These are phyloP conservation scores for Doryteuthis pealeii DNA, from an alignment of 1,140 invertebrate species.

Conservation along the genomic window DNA sequence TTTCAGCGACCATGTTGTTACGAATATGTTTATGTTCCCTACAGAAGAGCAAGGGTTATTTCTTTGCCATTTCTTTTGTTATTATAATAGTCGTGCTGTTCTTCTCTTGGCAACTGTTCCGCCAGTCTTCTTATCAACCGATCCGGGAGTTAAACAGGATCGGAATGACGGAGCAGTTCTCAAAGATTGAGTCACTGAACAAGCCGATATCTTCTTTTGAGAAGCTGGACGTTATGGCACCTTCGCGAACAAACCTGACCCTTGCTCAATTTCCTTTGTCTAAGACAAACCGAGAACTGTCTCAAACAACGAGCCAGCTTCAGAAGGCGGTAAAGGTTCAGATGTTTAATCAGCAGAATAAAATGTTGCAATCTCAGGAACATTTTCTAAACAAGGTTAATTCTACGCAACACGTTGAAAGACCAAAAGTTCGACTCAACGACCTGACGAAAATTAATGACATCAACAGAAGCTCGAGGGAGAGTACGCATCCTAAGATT, in stretches of 20 bases:
- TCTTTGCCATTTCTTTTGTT: conserved; percentile 14
- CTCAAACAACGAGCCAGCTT: not conserved
- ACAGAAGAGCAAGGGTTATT: conserved; percentile 13
- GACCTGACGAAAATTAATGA: too few species aligned
- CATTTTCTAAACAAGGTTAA: not conserved
- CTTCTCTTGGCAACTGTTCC: conserved; percentile 20
- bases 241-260: not conserved
- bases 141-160: not conserved
- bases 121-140: conserved; percentile 7
- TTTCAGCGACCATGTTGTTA: conserved; percentile 13
- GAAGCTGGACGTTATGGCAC: not conserved
- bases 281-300: not conserved
- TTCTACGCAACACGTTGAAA: too few species aligned
- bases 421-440: too few species aligned
- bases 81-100: not conserved
- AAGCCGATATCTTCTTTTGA: not conserved
- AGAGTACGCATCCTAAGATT: too few species aligned
- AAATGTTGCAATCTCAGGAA: not conserved
- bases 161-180: not conserved
- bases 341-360: not conserved
- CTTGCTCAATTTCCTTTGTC: not conserved
- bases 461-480: too few species aligned
- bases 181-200: not conserved
- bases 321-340: not conserved
- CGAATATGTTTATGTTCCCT: not conserved